These are phyloP conservation scores for Betta splendens DNA, from an alignment of 2,797 vertebrate species.

Conservation along the genomic window DNA sequence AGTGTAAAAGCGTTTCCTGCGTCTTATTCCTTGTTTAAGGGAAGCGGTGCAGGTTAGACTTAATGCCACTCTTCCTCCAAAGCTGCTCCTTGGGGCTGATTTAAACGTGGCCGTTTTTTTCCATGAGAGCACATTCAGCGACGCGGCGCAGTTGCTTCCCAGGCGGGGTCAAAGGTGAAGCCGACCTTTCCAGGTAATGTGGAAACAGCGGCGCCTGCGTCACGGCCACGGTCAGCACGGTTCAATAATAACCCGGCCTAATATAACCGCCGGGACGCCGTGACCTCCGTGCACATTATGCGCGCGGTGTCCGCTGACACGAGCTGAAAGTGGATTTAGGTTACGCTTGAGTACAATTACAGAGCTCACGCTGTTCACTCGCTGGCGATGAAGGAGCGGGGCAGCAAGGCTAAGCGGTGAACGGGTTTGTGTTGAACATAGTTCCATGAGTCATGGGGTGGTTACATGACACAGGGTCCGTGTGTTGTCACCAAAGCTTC, in stretches of 20 bases:
- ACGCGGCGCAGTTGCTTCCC: conserved; percentile 5
- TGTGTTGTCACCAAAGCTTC: neutral
- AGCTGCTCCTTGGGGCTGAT: neutral
- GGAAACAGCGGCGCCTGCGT: conserved; percentile 67
- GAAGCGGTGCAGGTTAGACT: too few relatives aligned
- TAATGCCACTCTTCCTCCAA: too few relatives aligned
- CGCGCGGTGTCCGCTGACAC: conserved; percentile 53
- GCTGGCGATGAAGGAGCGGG: neutral
- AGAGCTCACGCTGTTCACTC: conserved; percentile 13
- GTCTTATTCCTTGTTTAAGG: too few relatives aligned
- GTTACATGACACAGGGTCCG: neutral
- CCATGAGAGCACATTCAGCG: conserved; percentile 6
- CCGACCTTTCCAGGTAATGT: conserved; percentile 67
- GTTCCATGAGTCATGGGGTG: neutral
- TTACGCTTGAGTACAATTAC: conserved; percentile 27
- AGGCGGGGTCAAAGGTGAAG: conserved; percentile 51
- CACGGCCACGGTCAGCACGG: conserved; percentile 49
- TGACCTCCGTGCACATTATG: conserved; percentile 59
- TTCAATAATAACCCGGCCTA: conserved; percentile 71
- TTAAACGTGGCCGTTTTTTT: neutral
- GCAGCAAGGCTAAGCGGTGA: conserved; percentile 6
- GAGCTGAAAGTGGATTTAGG: conserved; percentile 39
- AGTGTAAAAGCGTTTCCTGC: too few relatives aligned
- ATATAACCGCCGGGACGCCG: conserved; percentile 60
- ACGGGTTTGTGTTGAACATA: conserved; percentile 6